phyloP scores from a whole-genome alignment of 2,888 invertebrate species.

The Cataglyphis rosenhaueri region DNA sequence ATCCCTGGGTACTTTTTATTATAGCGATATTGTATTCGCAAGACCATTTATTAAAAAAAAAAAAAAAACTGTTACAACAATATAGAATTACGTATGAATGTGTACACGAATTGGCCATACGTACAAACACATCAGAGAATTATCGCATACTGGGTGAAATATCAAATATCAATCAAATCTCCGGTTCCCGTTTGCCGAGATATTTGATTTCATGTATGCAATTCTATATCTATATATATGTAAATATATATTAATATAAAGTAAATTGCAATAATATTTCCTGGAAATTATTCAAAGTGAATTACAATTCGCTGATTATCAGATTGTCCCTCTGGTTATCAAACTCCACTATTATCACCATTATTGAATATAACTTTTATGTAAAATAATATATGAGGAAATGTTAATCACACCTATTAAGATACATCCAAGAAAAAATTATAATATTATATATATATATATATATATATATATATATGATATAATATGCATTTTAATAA shows the following conservation, averaged over 20 bases:
- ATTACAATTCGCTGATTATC: slow-evolving; percentile 38
- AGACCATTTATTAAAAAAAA: neutral
- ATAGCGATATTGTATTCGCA: neutral
- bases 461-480: neutral
- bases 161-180: slow-evolving; percentile 44
- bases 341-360: neutral
- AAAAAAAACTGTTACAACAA: neutral
- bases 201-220: slow-evolving; percentile 31
- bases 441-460: neutral
- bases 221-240: slow-evolving; percentile 15
- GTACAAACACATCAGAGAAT: slow-evolving; percentile 18
- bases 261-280: slow-evolving; percentile 33
- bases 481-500: neutral
- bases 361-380: neutral
- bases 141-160: slow-evolving; percentile 22
- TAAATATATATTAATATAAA: slow-evolving; percentile 13
- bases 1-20: neutral
- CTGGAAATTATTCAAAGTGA: slow-evolving; percentile 26
- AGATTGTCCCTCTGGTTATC: neutral
- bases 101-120: neutral
- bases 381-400: neutral
- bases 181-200: slow-evolving; percentile 23
- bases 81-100: neutral
- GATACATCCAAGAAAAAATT: neutral
- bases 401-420: neutral